phyloP scores from a whole-genome alignment of 2,797 vertebrate species.

The Coranthus polyacanthus region DNA sequence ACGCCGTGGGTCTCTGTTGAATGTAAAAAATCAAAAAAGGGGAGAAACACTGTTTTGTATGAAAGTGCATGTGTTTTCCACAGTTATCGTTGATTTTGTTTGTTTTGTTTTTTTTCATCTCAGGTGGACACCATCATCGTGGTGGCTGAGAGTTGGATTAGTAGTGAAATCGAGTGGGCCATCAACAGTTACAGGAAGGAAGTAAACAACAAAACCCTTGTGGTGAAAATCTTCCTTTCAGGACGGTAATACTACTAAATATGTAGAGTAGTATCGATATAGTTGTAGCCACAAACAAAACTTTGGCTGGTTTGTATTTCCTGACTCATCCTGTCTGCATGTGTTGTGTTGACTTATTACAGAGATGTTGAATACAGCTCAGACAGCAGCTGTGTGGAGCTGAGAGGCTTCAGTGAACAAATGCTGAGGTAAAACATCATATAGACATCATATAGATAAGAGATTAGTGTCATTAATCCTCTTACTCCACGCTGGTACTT shows the following conservation, averaged over 20 bases:
- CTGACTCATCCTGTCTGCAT: neutral
- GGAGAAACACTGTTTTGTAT: neutral
- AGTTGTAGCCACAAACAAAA: neutral
- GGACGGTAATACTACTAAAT: constrained; percentile 17
- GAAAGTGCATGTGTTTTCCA: no score
- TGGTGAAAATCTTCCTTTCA: constrained; percentile 69
- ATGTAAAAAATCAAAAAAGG: no score
- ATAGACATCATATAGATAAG: neutral
- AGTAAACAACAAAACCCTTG: constrained; percentile 77
- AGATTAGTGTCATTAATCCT: no score
- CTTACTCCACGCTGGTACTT: no score
- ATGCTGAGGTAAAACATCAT: constrained; percentile 85
- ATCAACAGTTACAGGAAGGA: constrained; percentile 74
- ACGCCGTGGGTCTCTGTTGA: no score
- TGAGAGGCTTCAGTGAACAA: constrained; percentile 88
- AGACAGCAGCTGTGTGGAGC: constrained; percentile 72
- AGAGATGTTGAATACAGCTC: rapidly evolving
- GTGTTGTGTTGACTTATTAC: neutral
- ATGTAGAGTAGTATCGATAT: neutral
- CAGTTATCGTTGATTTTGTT: no score
- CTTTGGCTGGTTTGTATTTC: neutral
- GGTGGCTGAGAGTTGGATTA: rapidly evolving
- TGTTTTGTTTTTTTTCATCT: neutral
- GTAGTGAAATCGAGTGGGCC: rapidly evolving
- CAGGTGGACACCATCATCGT: constrained; percentile 88